Conservation (phyloP, 2,888 invertebrate genomes). For the Cremastinae sp. region DNA sequence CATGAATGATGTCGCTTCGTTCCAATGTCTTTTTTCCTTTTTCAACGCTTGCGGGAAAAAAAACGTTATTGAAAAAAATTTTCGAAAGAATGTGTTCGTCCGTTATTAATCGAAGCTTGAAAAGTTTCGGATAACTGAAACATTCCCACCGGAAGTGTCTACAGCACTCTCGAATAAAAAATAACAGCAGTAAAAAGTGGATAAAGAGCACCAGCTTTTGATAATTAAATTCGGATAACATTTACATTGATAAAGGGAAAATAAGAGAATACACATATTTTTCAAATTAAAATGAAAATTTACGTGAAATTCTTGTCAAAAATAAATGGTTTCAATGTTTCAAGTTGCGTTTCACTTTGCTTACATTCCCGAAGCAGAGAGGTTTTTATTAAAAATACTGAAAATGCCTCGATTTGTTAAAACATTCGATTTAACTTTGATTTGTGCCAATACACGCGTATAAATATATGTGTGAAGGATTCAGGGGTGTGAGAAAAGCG, state of each 20-base stretch:
- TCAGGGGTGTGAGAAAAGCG: constrained; percentile 23
- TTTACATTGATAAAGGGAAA: too few relatives aligned
- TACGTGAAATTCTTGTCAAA: too few relatives aligned
- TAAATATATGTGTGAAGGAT: constrained; percentile 21
- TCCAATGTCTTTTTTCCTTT: not conserved
- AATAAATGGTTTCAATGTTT: too few relatives aligned
- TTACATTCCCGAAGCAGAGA: not conserved
- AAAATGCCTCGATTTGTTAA: not conserved
- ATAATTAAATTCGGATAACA: too few relatives aligned
- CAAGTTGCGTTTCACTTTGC: not conserved
- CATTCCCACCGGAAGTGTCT: constrained; percentile 2
- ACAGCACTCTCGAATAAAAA: constrained; percentile 57
- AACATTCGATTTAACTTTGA: not conserved
- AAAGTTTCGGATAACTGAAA: constrained; percentile 52
- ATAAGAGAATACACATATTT: too few relatives aligned
- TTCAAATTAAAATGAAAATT: too few relatives aligned
- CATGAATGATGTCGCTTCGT: not conserved
- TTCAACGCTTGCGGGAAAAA: constrained; percentile 5
- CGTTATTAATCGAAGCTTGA: constrained; percentile 49
- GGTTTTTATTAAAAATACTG: not conserved
- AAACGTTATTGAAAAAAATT: constrained; percentile 33
- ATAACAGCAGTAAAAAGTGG: not conserved
- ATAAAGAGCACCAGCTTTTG: not conserved
- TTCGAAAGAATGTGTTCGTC: constrained; percentile 30
- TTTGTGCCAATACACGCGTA: not conserved